Conservation (phyloP, 2,888 invertebrate species). For the Phania funesta region DNA sequence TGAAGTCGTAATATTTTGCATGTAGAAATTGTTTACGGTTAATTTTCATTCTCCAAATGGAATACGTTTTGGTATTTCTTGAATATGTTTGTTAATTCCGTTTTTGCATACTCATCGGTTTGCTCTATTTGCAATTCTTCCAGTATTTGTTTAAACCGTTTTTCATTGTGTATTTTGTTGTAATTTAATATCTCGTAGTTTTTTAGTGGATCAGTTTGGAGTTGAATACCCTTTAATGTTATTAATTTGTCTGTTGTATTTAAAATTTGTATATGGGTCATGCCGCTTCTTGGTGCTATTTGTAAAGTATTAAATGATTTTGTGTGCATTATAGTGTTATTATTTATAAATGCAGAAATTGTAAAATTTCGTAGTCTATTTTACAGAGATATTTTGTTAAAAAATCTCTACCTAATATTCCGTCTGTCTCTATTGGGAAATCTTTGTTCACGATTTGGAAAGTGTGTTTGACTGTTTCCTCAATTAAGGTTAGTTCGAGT, state of each 20-base stretch:
- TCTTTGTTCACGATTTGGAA: background rate
- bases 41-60: constrained; percentile 2
- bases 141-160: constrained; percentile 9
- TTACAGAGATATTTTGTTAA: background rate
- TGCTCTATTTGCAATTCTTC: background rate
- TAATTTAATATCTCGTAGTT: constrained; percentile 25
- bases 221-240: constrained; percentile 11
- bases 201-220: constrained; percentile 2
- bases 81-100: background rate
- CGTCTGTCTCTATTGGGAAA: no score
- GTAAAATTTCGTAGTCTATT: background rate
- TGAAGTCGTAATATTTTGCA: no score
- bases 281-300: constrained; percentile 32
- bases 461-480: background rate
- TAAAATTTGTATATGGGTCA: constrained; percentile 26
- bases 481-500: no score
- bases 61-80: constrained; percentile 16
- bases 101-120: constrained; percentile 6
- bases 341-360: background rate
- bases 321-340: background rate
- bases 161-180: background rate
- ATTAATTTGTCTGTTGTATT: no score
- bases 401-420: background rate
- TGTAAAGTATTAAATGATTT: background rate
- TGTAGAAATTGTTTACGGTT: no score